Conservation (phyloP, 2,888 invertebrate genomes). For the Brassicogethes aeneus region DNA sequence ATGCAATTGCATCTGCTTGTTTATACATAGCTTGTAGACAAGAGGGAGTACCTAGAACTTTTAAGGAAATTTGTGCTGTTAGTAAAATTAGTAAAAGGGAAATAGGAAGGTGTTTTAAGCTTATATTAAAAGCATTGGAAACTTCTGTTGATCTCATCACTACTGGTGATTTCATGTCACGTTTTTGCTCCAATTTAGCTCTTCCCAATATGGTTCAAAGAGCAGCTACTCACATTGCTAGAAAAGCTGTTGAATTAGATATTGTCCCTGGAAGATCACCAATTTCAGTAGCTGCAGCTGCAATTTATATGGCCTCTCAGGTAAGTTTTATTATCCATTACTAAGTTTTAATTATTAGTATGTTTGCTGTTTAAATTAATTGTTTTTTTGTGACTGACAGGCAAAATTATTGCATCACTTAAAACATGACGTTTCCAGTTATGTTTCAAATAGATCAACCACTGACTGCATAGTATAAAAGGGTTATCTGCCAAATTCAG, state of each 20-base stretch:
- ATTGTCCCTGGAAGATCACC: slow-evolving; percentile 97
- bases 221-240: slow-evolving; percentile 94
- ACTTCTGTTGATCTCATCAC: slow-evolving; percentile 97
- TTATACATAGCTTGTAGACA: slow-evolving; percentile 98
- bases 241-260: slow-evolving; percentile 93
- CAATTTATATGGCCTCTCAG: slow-evolving; percentile 99
- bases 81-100: slow-evolving; percentile 99
- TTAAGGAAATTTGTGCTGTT: slow-evolving; percentile 98
- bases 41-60: slow-evolving; percentile 96
- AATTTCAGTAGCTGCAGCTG: slow-evolving; percentile 97
- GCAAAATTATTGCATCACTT: too few relatives aligned
- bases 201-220: slow-evolving; percentile 81
- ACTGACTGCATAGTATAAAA: too few relatives aligned
- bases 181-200: slow-evolving; percentile 95
- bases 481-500: too few relatives aligned
- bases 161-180: slow-evolving; percentile 98
- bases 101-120: slow-evolving; percentile 95
- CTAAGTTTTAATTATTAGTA: slow-evolving; percentile 1
- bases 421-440: too few relatives aligned
- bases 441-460: too few relatives aligned
- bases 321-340: slow-evolving; percentile 19
- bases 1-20: slow-evolving; percentile 98
- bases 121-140: slow-evolving; percentile 91
- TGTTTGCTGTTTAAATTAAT: slow-evolving; percentile 1
- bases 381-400: too few relatives aligned